These are phyloP conservation scores for Carcina quercana DNA, from an alignment of 2,888 invertebrate genomes.

Conservation along the genomic window DNA sequence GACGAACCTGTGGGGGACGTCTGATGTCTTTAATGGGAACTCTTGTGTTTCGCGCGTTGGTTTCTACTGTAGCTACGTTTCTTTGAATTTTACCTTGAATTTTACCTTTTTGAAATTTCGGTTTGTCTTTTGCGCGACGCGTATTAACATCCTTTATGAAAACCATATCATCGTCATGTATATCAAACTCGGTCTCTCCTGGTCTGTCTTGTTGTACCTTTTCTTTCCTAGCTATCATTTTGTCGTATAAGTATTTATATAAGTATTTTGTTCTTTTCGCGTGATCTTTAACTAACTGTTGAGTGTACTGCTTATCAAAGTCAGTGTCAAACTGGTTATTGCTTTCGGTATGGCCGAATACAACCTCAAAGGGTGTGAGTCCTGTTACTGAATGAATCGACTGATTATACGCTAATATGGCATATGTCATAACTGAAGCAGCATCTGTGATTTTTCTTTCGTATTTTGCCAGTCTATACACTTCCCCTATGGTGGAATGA, in stretches of 20 bases:
- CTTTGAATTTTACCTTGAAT: slow-evolving; percentile 4
- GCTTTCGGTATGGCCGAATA: slow-evolving; percentile 8
- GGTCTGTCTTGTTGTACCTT: slow-evolving; percentile 5
- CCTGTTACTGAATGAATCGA: slow-evolving; percentile 6
- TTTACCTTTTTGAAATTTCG: slow-evolving; percentile 9
- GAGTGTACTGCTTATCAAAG: slow-evolving; percentile 3
- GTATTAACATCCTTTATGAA: slow-evolving; percentile 14
- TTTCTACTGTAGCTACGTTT: slow-evolving; percentile 7
- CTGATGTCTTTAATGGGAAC: slow-evolving; percentile 19
- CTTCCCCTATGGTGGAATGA: slow-evolving; percentile 13
- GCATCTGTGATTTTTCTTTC: slow-evolving; percentile 8
- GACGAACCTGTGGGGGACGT: slow-evolving; percentile 19
- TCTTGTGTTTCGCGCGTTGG: slow-evolving; percentile 9
- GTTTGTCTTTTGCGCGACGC: slow-evolving; percentile 13
- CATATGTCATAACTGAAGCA: slow-evolving; percentile 5
- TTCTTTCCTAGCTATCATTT: slow-evolving; percentile 4
- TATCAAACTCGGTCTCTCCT: slow-evolving; percentile 5
- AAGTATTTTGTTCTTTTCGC: slow-evolving; percentile 5
- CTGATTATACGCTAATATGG: slow-evolving; percentile 5
- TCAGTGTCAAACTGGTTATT: slow-evolving; percentile 1
- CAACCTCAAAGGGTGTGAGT: slow-evolving; percentile 9
- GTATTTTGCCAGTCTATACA: slow-evolving; percentile 15
- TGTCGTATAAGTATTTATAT: slow-evolving; percentile 9
- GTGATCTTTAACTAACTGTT: slow-evolving; percentile 13
- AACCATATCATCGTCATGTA: slow-evolving; percentile 8